Conservation (phyloP, 2,888 invertebrate species). For the Plagiodera versicolora region DNA sequence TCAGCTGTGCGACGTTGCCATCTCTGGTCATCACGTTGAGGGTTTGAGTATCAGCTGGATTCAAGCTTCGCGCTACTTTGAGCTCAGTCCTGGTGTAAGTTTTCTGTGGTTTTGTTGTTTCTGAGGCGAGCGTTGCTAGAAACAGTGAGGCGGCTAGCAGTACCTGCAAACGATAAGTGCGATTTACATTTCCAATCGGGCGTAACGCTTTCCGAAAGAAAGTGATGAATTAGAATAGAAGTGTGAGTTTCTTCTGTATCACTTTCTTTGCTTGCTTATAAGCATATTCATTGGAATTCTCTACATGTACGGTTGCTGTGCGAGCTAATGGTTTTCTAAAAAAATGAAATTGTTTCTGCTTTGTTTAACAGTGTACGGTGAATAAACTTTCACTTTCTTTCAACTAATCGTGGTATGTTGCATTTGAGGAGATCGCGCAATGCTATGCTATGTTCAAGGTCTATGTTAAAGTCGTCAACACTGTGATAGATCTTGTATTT, state of each 20-base stretch:
- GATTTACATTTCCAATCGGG: not conserved
- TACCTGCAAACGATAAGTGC: not conserved
- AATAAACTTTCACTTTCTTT: not conserved
- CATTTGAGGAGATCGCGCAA: not conserved
- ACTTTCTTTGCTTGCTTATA: not conserved
- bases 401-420: not conserved
- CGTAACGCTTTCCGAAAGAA: not conserved
- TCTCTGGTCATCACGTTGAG: slow-evolving; percentile 75
- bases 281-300: not conserved
- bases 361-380: not conserved
- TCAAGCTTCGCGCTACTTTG: slow-evolving; percentile 75
- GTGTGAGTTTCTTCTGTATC: not conserved
- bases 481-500: too few relatives aligned
- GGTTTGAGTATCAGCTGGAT: slow-evolving; percentile 76
- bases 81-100: slow-evolving; percentile 72
- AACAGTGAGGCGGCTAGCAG: not conserved
- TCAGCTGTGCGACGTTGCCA: slow-evolving; percentile 75
- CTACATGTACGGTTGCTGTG: not conserved
- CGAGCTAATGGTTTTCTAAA: not conserved
- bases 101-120: slow-evolving; percentile 48
- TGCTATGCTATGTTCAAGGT: not conserved
- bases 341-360: not conserved
- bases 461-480: not conserved
- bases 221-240: not conserved
- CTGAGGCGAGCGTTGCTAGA: not conserved